A percentile compares a stretch with the other conserved stretches of the same genome.
Conservation (phyloP, 2,113 vertebrate species). For the Acanthisitta chloris region DNA sequence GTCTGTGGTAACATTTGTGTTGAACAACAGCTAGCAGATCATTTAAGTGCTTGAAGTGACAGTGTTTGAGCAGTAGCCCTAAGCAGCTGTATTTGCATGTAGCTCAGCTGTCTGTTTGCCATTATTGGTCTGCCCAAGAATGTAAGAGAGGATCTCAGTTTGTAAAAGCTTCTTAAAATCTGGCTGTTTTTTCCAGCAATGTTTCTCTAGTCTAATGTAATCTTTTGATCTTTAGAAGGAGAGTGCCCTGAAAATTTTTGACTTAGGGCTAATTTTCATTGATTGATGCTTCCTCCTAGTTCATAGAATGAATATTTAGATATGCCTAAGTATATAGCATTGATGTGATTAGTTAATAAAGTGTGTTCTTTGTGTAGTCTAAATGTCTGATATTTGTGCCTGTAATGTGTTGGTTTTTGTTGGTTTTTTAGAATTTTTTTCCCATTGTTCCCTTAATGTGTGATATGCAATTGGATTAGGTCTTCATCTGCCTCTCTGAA, state of each 20-base stretch:
- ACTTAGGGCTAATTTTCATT: not conserved
- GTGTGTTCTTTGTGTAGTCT: not conserved
- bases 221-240: not conserved
- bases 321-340: not conserved
- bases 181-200: not conserved
- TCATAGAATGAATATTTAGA: not conserved
- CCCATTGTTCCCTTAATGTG: no score
- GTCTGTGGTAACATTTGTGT: not conserved
- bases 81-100: not conserved
- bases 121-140: not conserved
- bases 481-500: not conserved
- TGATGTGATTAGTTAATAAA: not conserved
- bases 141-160: not conserved
- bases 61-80: not conserved
- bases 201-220: not conserved
- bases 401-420: not conserved
- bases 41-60: not conserved
- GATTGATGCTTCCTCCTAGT: not conserved
- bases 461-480: rapidly evolving
- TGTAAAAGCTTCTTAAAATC: not conserved
- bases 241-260: not conserved
- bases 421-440: not conserved
- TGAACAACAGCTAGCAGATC: not conserved
- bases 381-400: not conserved
- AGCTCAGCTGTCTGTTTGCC: not conserved